Base-by-base conservation (phyloP, 2,113 vertebrate genomes). In the Tenrec ecaudatus region DNA sequence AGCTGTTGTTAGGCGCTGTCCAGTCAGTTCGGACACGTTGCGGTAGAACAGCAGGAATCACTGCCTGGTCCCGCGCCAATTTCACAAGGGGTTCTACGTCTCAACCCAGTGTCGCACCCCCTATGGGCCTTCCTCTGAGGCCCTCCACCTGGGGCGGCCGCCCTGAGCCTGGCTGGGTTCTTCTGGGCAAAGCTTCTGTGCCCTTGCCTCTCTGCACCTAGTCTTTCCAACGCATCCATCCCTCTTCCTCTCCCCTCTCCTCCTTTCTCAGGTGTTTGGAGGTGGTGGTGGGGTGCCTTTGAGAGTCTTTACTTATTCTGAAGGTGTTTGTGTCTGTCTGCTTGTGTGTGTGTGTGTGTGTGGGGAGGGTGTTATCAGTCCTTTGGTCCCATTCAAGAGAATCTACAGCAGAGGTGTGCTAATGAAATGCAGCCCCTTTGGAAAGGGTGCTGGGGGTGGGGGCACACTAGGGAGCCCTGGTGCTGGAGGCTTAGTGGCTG, bases 141-240 rank as follows among this genome's bases (percentile, higher is more conserved):
- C 5, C 27, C n/a, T 20, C 15, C n/a, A 71, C 10, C 17, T 0
- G 14, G 29, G 36, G 0, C 43, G 25, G 1, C 1, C 29, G 71
- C 31, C 29, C 16, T 2, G 1, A 60, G 19, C 36, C 20, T 20
- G 14, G 60, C 12, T 43, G 71, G 22, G 71, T 62, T 86, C 62
- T 89, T n/a, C 31, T 75, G 57, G 71, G 68, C 76, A 6, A 38
- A 75, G 57, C 40, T 15, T 38, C 6, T 43, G 15, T 57, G 69
- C 60, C 73, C 86, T 76, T n/a, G 7, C n/a, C 38, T 78, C 64
- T 92, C 47, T 20, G 1, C 60, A 64, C 19, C 33, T 93, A 43
- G 16, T 73, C 53, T 92, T 68, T 43, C 53, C 29, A 8, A 8
- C 14, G 31, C 71, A 17, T 43, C 19, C 36, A 0, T 40, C 10